Evolutionary conservation across 2,888 invertebrate genomes (phyloP), one percentile per base, ranked within the genome.

Genomic region (Ctena decussata): DNA sequence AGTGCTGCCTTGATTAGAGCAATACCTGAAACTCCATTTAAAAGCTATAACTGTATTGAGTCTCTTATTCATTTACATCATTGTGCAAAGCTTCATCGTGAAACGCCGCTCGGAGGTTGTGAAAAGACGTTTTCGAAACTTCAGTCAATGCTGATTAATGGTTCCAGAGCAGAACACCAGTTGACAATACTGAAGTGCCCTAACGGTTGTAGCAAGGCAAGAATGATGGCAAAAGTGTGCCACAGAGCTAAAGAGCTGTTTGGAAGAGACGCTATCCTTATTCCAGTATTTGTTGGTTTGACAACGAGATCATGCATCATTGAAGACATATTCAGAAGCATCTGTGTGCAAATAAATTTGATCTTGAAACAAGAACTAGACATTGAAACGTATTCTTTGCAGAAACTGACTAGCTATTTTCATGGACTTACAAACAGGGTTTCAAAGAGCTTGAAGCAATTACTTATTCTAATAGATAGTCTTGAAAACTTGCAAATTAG

Each of bases 401-500:
- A 79, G 21, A 82, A 88, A 46, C 70, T 91, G 24, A 85, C 83
- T 21, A 91, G 90, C 69, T 93, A 92, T 77, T 90, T 94, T 65
- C 91, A 93, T 30, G 90, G 92, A 18, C 86, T 93, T 39, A 78
- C 92, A 53, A 89, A 92, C 76, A 85, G 91, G 44, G 85, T 92
- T 6, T 91, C 92, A 0, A 91, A 91, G 46, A 86, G 89, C 15
- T 57, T 79, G 27, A 79, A 83, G 11, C 89, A 91, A 73, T 76
- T 90, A 46, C 76, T 90, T 21, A 78, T 91, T 49, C 79, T 84
- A 24, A 77, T 91, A 2, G 90, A 87, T 71, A 85, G 86, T 49
- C 82, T 94, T n/a, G 94, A 94, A 75, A 89, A 91, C n/a, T 69
- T 94, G 12, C 92, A 93, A 49, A 79, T 86, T 37, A 87, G 89